Conservation (phyloP, 2,888 invertebrate genomes). For the Eristalinus aeneus region DNA sequence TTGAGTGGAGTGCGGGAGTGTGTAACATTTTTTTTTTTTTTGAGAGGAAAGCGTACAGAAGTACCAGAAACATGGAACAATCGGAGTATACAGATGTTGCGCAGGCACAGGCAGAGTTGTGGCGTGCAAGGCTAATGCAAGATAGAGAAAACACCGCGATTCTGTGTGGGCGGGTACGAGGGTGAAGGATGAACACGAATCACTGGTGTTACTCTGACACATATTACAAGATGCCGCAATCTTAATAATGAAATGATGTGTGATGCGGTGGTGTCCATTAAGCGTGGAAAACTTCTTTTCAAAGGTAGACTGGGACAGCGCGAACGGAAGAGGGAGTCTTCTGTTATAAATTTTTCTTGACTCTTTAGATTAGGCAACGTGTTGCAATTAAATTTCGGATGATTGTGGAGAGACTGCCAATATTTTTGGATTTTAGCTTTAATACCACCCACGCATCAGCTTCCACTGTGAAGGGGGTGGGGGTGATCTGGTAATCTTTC, state of each 20-base stretch:
- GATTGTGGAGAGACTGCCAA: too few species aligned
- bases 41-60: slow-evolving; percentile 5
- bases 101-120: slow-evolving; percentile 43
- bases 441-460: too few species aligned
- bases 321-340: neutral
- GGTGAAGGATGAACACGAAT: slow-evolving; percentile 2
- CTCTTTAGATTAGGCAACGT: too few species aligned
- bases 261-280: neutral
- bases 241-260: slow-evolving; percentile 14
- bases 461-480: too few species aligned
- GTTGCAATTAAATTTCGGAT: too few species aligned
- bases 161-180: neutral
- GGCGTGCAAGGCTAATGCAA: slow-evolving; percentile 55
- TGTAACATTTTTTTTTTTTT: slow-evolving; percentile 47
- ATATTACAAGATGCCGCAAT: slow-evolving; percentile 64
- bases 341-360: too few species aligned
- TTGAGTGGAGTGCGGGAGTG: slow-evolving; percentile 26
- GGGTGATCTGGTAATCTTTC: too few species aligned
- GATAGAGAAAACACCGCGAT: slow-evolving; percentile 1
- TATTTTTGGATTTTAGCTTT: too few species aligned
- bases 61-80: slow-evolving; percentile 41
- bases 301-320: neutral
- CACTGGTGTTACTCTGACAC: slow-evolving; percentile 43
- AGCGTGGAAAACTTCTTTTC: neutral
- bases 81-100: slow-evolving; percentile 64